phyloP scores from a whole-genome alignment of 2,888 invertebrate species.

The Subacronicta megacephala region DNA sequence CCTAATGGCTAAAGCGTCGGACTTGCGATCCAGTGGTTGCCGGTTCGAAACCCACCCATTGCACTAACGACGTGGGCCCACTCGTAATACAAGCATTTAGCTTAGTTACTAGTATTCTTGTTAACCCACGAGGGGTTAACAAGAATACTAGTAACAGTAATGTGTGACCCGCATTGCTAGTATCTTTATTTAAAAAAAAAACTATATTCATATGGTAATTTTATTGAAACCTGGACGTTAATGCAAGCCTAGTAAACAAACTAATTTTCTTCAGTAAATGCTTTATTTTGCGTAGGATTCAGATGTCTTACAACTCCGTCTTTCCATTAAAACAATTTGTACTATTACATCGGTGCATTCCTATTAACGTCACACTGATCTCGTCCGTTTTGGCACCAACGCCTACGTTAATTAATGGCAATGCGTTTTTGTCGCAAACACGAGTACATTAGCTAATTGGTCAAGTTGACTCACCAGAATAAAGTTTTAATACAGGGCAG shows the following conservation, averaged over 20 bases:
- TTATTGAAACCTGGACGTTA: neutral
- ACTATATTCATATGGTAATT: neutral
- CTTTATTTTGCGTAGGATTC: constrained; percentile 20
- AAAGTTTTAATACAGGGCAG: too few species aligned
- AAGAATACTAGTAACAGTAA: too few species aligned
- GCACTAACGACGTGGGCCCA: too few species aligned
- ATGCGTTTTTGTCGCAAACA: constrained; percentile 39
- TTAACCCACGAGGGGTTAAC: too few species aligned
- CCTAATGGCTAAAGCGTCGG: too few species aligned
- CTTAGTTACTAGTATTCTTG: too few species aligned
- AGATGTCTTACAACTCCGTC: constrained; percentile 4
- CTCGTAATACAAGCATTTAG: too few species aligned
- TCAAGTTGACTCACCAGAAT: constrained; percentile 30
- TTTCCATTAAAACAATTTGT: constrained; percentile 18
- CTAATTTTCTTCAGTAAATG: constrained; percentile 12
- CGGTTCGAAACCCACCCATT: too few species aligned
- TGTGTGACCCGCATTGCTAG: too few species aligned
- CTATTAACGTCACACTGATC: constrained; percentile 39
- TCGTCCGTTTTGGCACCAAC: constrained; percentile 47
- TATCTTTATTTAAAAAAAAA: too few species aligned
- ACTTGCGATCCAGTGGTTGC: too few species aligned
- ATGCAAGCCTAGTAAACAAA: neutral
- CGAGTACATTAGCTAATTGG: constrained; percentile 35
- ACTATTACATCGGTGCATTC: constrained; percentile 38
- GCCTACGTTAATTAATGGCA: constrained; percentile 40